Conservation (phyloP, 2,797 vertebrate genomes). For the Liparis tanakae region DNA sequence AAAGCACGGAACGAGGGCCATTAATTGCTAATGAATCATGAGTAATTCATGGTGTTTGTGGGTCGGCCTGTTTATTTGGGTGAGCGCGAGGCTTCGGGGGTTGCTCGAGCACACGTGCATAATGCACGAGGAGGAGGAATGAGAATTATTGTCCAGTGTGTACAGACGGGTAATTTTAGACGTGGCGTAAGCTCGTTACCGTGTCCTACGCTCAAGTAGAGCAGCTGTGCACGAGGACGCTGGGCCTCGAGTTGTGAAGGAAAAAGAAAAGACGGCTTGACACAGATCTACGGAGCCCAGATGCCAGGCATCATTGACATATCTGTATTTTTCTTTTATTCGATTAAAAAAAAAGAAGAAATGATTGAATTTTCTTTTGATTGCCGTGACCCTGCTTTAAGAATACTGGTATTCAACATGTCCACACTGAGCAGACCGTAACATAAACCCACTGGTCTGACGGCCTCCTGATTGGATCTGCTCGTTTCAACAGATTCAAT, state of each 20-base stretch:
- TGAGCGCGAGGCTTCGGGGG: conserved; percentile 76
- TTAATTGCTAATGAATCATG: conserved; percentile 88
- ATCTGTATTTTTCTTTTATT: conserved; percentile 7
- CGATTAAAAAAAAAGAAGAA: conserved; percentile 14
- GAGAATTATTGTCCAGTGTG: conserved; percentile 72
- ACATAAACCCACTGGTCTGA: conserved; percentile 22
- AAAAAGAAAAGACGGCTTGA: conserved; percentile 37
- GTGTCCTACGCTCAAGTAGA: conserved; percentile 56
- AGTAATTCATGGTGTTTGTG: conserved; percentile 87
- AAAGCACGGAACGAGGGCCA: conserved; percentile 80
- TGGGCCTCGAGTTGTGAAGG: conserved; percentile 35
- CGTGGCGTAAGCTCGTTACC: conserved; percentile 67
- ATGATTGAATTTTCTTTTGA: not conserved
- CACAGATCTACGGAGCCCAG: conserved; percentile 44
- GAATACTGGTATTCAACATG: not conserved
- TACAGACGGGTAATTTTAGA: conserved; percentile 62
- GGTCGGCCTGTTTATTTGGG: conserved; percentile 83
- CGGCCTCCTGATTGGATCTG: conserved; percentile 22
- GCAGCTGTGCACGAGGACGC: conserved; percentile 56
- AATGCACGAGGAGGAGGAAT: conserved; percentile 78
- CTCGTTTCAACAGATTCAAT: conserved; percentile 1
- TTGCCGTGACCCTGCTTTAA: not conserved
- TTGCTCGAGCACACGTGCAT: conserved; percentile 81
- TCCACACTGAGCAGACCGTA: not conserved
- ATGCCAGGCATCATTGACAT: conserved; percentile 18